Base-by-base conservation (phyloP, 1,140 invertebrate genomes). In the Drosophila suzukii region DNA sequence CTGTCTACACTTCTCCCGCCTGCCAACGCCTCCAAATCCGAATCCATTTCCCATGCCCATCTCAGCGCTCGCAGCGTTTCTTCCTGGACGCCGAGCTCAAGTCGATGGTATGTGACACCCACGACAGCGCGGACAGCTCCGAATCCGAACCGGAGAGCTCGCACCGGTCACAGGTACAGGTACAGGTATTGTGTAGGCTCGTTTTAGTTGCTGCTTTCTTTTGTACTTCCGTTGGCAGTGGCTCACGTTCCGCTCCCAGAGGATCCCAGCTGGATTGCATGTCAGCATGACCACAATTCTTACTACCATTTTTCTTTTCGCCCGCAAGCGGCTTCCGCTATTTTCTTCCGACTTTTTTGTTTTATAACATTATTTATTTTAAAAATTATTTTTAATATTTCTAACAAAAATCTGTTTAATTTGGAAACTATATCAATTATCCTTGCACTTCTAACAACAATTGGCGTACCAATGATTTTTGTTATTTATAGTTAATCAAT, bases 71-170 rank as follows among this genome's bases (percentile, higher is more conserved):
- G 66, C 92, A 92, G 77, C 91, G 81, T 57, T 88, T 93, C 56
- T 93, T 92, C 75, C 78, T 92, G 80, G 93, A 93, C 65, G 93
- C 93, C 55, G 93, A 93, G 73, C 90, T 93, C 51, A 91, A 91
- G 65, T 93, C 92, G 24, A 93, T 93, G 93, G 81, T 93, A 47
- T 91, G 82, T 63, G 90, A 92, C 63, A 84, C 81, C 54, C 91
- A 92, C 61, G 88, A 90, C 41, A 81, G 78, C 67, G 51, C 76
- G 60, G 80, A 91, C 71, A 81, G 71, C 57, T 90, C 79, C 53
- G 90, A 92, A 43, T 85, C 78, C 38, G 91, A 92, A 39, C 50
- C 57, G 55, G 78, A 90, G 36, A 56, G 58, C 34, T 75, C 68
- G 74, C 82, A 75, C 76, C 77, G 80, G 61, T 60, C 72, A 61